A percentile compares a stretch with the other conserved stretches of the same genome.
phyloP scores from a whole-genome alignment of 2,888 invertebrate species.

The Melitaea athalia region DNA sequence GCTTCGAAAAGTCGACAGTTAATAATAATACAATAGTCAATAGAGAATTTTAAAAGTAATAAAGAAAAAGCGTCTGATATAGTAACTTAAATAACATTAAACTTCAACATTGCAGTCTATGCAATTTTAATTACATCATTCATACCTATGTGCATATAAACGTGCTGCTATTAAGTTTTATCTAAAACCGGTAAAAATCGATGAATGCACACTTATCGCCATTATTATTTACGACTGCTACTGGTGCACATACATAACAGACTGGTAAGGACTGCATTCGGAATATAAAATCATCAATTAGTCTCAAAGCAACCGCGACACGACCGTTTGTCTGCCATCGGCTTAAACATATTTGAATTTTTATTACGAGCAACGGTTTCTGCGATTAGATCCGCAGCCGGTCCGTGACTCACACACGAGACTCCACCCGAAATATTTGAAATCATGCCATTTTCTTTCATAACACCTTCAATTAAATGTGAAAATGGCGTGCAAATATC shows the following conservation, averaged over 20 bases:
- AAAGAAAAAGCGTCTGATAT: not conserved
- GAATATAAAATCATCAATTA: slow-evolving; percentile 46
- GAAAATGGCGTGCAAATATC: slow-evolving; percentile 21
- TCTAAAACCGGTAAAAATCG: not conserved
- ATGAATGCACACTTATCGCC: slow-evolving; percentile 6
- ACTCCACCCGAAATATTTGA: slow-evolving; percentile 27
- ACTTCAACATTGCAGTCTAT: not conserved
- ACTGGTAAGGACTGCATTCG: slow-evolving; percentile 29
- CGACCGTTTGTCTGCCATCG: slow-evolving; percentile 45
- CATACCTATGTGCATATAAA: not conserved
- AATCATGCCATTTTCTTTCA: slow-evolving; percentile 27
- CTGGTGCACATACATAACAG: slow-evolving; percentile 7
- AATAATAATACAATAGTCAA: not conserved
- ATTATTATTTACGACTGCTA: slow-evolving; percentile 4
- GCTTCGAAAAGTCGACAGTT: not conserved
- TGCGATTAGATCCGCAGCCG: slow-evolving; percentile 53
- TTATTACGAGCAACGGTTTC: slow-evolving; percentile 48
- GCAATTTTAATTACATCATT: slow-evolving; percentile 1
- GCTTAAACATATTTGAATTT: slow-evolving; percentile 44
- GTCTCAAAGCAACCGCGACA: slow-evolving; percentile 38
- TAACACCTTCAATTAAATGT: slow-evolving; percentile 20
- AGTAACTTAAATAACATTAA: slow-evolving; percentile 1
- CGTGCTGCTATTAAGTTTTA: not conserved
- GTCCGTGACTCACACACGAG: slow-evolving; percentile 59
- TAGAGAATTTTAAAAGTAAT: not conserved